A percentile compares a stretch with the other conserved stretches of the same genome.
These are phyloP conservation scores for Lycaena phlaeas DNA, from an alignment of 2,888 invertebrate species.

Conservation along the genomic window DNA sequence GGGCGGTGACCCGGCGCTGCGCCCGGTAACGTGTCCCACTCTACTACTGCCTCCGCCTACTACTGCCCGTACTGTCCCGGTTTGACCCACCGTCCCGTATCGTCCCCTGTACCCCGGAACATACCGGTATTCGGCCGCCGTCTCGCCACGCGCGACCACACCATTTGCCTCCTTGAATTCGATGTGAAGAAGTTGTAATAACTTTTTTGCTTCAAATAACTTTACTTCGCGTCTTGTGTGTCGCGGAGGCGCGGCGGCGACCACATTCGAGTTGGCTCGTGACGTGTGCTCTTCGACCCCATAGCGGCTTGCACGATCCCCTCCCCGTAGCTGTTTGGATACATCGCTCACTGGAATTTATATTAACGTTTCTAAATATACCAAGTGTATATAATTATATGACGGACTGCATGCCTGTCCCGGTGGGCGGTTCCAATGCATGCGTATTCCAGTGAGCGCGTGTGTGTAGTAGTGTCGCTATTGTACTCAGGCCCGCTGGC, in stretches of 20 bases:
- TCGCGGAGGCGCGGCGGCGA: constrained; percentile 5
- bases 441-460: constrained; percentile 27
- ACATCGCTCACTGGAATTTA: constrained; percentile 21
- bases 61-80: constrained; percentile 8
- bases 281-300: constrained; percentile 35
- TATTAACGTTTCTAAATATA: no score
- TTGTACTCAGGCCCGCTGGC: no score
- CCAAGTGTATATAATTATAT: no score
- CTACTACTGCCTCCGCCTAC: constrained; percentile 16
- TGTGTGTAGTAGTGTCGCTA: constrained; percentile 11
- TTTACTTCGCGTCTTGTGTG: no score
- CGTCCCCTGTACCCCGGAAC: not conserved
- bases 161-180: no score
- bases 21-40: constrained; percentile 43
- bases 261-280: constrained; percentile 19
- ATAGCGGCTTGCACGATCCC: constrained; percentile 31
- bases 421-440: no score
- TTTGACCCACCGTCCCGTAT: not conserved
- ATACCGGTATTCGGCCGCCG: constrained; percentile 6
- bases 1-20: constrained; percentile 51
- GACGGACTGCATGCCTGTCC: no score
- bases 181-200: no score
- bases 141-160: constrained; percentile 4
- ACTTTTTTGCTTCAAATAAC: no score
- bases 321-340: constrained; percentile 12